These are phyloP conservation scores for Phacellophora camtschatica DNA, from an alignment of 30 jellyfish, hydroid and myxozoan species.

Conservation along the genomic window DNA sequence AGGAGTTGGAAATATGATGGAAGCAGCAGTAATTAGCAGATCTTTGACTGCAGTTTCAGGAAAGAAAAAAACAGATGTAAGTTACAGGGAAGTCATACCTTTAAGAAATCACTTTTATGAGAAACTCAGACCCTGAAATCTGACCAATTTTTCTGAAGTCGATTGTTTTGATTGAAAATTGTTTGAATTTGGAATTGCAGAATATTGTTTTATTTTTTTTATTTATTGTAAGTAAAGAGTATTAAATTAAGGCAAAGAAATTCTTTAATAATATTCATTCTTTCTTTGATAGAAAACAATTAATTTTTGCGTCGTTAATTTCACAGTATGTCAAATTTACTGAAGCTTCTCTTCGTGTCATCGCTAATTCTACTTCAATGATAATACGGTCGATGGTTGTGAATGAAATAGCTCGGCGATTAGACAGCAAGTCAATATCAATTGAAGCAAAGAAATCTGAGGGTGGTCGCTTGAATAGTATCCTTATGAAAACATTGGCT, in stretches of 20 bases:
- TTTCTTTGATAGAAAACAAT: no score
- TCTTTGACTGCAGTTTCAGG: not conserved
- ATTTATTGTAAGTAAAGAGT: no score
- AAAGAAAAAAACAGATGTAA: not conserved
- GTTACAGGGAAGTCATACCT: not conserved
- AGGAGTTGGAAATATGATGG: conserved; percentile 36
- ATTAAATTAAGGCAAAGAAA: no score
- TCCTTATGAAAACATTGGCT: conserved; percentile 1
- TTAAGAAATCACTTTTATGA: no score
- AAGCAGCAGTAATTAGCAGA: conserved; percentile 18
- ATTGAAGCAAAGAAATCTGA: conserved; percentile 35
- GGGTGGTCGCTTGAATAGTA: not conserved
- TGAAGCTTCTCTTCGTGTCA: not conserved
- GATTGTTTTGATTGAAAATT: no score
- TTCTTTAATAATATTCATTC: no score
- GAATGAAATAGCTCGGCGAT: conserved; percentile 27
- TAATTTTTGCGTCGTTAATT: no score
- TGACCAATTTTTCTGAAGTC: no score
- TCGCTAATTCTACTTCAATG: conserved; percentile 7
- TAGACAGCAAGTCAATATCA: conserved; percentile 9
- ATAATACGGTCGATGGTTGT: conserved; percentile 29
- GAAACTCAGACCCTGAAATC: no score
- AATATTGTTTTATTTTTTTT: no score
- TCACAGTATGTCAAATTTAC: conserved; percentile 2
- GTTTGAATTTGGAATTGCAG: no score